Evolutionary conservation across 2,888 invertebrate genomes (phyloP).

Genomic region (Siphlonurus alternatus): DNA sequence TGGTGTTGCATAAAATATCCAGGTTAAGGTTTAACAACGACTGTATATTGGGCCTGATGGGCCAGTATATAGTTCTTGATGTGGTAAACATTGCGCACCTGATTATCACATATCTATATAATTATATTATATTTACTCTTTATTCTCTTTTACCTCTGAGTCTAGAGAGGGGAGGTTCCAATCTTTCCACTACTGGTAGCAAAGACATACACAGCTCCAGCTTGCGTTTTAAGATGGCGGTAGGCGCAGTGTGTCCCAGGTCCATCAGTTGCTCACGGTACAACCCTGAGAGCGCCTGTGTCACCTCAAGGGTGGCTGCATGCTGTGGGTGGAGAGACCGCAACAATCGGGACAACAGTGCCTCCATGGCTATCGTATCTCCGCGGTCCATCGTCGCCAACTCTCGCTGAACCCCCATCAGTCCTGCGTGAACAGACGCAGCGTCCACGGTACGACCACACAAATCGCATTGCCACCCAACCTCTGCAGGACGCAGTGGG

Average conservation of each 20-base stretch:
- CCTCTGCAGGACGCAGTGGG: neutral
- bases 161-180: constrained; percentile 61
- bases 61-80: too few species aligned
- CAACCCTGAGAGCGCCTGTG: neutral
- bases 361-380: neutral
- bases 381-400: neutral
- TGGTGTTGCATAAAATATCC: too few species aligned
- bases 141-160: constrained; percentile 69
- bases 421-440: neutral
- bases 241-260: neutral
- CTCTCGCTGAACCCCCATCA: neutral
- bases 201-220: constrained; percentile 52
- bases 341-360: neutral
- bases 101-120: too few species aligned
- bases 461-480: neutral
- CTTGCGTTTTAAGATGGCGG: constrained; percentile 51
- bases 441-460: neutral
- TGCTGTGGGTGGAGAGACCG: neutral
- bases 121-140: too few species aligned
- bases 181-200: constrained; percentile 45
- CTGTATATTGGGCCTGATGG: too few species aligned
- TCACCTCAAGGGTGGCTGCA: neutral
- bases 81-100: too few species aligned
- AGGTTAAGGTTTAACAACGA: too few species aligned
- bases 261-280: neutral